phyloP scores from a whole-genome alignment of 2,797 vertebrate species.

The Sebastes trivittatus region DNA sequence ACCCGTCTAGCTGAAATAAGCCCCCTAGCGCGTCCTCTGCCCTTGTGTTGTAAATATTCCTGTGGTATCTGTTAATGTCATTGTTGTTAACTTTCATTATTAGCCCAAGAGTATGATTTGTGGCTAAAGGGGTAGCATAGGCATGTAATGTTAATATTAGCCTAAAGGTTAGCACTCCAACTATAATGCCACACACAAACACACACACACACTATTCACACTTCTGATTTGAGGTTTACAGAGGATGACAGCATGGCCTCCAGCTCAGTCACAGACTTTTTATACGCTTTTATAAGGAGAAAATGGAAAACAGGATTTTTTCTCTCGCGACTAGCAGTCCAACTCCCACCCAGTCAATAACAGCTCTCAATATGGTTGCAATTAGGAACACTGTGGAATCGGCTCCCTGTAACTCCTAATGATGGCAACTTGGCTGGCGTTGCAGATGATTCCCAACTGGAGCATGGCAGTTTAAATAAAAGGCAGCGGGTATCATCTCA shows the following conservation, averaged over 20 bases:
- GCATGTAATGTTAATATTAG: slow-evolving; percentile 84
- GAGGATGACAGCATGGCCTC: slow-evolving; percentile 79
- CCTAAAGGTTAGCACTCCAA: slow-evolving; percentile 73
- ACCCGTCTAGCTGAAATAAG: slow-evolving; percentile 54
- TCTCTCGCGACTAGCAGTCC: slow-evolving; percentile 58
- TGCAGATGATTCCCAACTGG: slow-evolving; percentile 63
- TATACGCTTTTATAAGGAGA: slow-evolving; percentile 78
- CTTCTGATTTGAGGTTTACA: slow-evolving; percentile 80
- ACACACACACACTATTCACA: slow-evolving; percentile 73
- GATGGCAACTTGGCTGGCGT: slow-evolving; percentile 66
- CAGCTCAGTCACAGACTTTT: slow-evolving; percentile 80
- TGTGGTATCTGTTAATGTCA: slow-evolving; percentile 81
- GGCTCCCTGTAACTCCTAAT: slow-evolving; percentile 74
- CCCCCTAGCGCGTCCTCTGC: slow-evolving; percentile 62
- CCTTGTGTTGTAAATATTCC: slow-evolving; percentile 74
- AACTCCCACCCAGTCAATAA: slow-evolving; percentile 78
- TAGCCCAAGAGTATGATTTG: slow-evolving; percentile 80
- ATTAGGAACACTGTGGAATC: slow-evolving; percentile 74
- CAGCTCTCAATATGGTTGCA: slow-evolving; percentile 77
- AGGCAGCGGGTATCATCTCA: slow-evolving; percentile 45
- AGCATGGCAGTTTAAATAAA: slow-evolving; percentile 45
- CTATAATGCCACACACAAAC: slow-evolving; percentile 69
- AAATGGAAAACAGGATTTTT: slow-evolving; percentile 78
- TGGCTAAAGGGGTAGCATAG: slow-evolving; percentile 78
- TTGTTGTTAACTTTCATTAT: slow-evolving; percentile 83